Base-by-base conservation (phyloP, 2,113 vertebrate genomes). In the Megaceryle maxima region DNA sequence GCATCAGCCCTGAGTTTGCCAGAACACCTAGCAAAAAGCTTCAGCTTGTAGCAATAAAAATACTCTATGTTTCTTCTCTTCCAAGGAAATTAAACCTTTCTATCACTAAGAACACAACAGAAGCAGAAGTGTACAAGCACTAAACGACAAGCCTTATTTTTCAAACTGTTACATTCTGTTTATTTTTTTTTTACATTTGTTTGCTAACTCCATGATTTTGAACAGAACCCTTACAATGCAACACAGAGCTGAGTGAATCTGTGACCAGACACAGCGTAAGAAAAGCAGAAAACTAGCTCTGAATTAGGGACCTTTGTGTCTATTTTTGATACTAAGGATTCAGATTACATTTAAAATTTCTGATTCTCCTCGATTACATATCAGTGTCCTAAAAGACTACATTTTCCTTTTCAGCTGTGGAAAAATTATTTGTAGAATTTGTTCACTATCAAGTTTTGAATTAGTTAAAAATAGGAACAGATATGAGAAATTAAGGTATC, bases 1-100 rank as follows among this genome's bases (percentile, higher is more conserved):
- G 64, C 43, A 78, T 96, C 95, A 94, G 88, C 73, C 80, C 55
- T 35, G 72, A 2, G 3, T 24, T 50, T 78, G 90, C 68, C 83
- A 92, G 85, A 94, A 66, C 1, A 7, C 50, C 44, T 11, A 41
- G 2, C 50, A 91, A 85, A 95, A 72, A 3, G 2, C 85, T 77
- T 86, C 90, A 80, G 79, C 55, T 46, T 67, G 37, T 25, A 94
- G 88, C 51, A 93, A 92, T 83, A 93, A 88, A 94, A 93, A 70
- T 16, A 62, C 8, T 55, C 44, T 24, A 83, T 73, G 29, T 67
- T 88, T 62, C 63, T 83, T 67, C 72, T 74, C 64, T 83, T 90
- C 73, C 72, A 80, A 56, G 48, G 37, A 95, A 88, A 88, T 74
- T 8, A 72, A 88, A 93, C 80, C 33, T 80, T 80, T 86, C 74